phyloP scores from a whole-genome alignment of 1,140 invertebrate genomes.

The Vollenhovia emeryi region DNA sequence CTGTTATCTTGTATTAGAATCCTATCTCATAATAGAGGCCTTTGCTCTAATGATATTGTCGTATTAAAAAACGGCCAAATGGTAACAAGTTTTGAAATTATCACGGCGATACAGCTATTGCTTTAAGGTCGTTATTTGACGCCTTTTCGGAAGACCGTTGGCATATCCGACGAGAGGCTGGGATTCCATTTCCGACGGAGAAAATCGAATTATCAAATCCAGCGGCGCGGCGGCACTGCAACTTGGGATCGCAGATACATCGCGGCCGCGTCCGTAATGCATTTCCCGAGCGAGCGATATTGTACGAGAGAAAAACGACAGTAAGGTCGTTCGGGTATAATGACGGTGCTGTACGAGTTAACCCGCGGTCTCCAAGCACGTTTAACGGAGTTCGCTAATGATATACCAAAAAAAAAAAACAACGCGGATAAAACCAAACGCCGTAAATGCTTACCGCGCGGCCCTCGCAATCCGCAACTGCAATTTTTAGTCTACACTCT shows the following conservation, averaged over 20 bases:
- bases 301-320: neutral
- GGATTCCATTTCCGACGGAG: conserved; percentile 29
- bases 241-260: neutral
- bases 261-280: neutral
- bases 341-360: neutral
- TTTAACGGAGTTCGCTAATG: conserved; percentile 13
- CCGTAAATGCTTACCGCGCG: neutral
- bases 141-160: neutral
- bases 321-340: neutral
- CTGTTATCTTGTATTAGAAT: too few species aligned
- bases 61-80: too few species aligned
- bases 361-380: neutral
- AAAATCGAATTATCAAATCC: conserved; percentile 47
- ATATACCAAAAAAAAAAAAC: neutral
- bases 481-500: neutral
- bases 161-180: neutral
- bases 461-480: neutral
- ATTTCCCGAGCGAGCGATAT: conserved; percentile 18
- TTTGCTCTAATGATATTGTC: too few species aligned
- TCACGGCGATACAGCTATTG: neutral
- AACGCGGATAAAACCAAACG: neutral
- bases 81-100: too few species aligned
- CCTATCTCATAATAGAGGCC: too few species aligned
- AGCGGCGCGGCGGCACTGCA: neutral
- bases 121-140: neutral